Evolutionary conservation across 2,888 invertebrate species (phyloP), one percentile per base, ranked within the genome.

Genomic region (Drosophila anceps): DNA sequence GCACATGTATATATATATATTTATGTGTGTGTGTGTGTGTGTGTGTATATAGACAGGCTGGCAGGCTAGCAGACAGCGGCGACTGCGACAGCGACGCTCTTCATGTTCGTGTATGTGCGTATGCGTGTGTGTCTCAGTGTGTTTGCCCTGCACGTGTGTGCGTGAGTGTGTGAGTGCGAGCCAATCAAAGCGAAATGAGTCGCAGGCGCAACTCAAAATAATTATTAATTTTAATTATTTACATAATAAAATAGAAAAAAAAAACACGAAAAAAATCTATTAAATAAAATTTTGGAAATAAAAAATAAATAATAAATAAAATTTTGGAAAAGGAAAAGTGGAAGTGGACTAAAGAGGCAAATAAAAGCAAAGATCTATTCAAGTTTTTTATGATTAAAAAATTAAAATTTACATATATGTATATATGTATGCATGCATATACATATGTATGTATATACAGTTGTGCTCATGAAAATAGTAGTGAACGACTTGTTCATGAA

Each of bases 181-280:
- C 79, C 79, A 79, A 79, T 79, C 79, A 79, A 79, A 73, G 79
- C 48, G 66, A 79, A 79, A 79, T 79, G 79, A 79, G 66, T 79
- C 76, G 80, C 80, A 79, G 79, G 76, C 79, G 81, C 73, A 81
- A 77, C 69, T 73, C 62, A 13, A 60, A 71, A 67, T 60, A 73
- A 63, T 63, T 41, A 55, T 50, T 59, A 63, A 55, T 63, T 68
- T 61, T 37, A 53, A 62, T 70, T 41, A 51, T 44, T 57, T 37
- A 13, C 35, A 67, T 74, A 65, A 59, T 44, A 55, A 20, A 15
- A 5, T 48, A 46, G 29, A 2, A 27, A 27, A 39, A 41, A 35
- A 41, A 29, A 39, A 55, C 8, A 13, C 20, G 0, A 27, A 8
- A 37, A 51, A 48, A 46, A 8, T 53, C 5, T 4, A 46, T 10